A percentile compares a stretch with the other conserved stretches of the same genome.
Conservation (phyloP, 2,113 vertebrate genomes). For the Python bivittatus region DNA sequence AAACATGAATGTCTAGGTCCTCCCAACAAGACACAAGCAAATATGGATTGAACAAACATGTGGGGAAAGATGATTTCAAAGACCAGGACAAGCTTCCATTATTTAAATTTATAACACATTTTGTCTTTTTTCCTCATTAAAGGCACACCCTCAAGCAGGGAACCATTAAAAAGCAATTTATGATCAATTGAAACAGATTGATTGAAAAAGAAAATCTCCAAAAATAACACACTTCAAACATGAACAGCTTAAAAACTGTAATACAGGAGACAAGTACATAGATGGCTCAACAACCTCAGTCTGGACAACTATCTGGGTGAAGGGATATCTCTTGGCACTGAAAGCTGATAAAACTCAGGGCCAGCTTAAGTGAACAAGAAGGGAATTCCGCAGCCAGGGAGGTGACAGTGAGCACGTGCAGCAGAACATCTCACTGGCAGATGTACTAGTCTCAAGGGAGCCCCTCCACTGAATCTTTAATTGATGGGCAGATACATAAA, state of each 20-base stretch:
- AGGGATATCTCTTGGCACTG: background rate
- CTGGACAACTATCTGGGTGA: background rate
- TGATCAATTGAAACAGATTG: background rate
- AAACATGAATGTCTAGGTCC: background rate
- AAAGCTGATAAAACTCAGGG: background rate
- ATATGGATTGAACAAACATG: background rate
- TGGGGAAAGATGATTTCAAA: background rate
- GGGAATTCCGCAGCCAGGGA: background rate
- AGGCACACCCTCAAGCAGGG: background rate
- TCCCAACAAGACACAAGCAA: background rate
- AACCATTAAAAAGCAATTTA: background rate
- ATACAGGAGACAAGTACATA: background rate
- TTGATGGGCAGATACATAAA: background rate
- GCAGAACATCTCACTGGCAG: background rate
- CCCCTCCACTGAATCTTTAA: background rate
- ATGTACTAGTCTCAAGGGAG: background rate
- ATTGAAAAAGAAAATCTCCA: background rate
- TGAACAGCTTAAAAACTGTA: too few relatives aligned
- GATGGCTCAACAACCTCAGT: background rate
- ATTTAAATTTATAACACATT: background rate
- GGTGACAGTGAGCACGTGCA: background rate
- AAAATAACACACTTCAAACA: too few relatives aligned
- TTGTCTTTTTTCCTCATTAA: background rate
- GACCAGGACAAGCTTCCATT: background rate
- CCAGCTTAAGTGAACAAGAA: background rate